Percentiles rank a stretch among this genome's conserved stretches.
Evolutionary conservation across 2,113 vertebrate species (phyloP).

Genomic region (Antennarius striatus): DNA sequence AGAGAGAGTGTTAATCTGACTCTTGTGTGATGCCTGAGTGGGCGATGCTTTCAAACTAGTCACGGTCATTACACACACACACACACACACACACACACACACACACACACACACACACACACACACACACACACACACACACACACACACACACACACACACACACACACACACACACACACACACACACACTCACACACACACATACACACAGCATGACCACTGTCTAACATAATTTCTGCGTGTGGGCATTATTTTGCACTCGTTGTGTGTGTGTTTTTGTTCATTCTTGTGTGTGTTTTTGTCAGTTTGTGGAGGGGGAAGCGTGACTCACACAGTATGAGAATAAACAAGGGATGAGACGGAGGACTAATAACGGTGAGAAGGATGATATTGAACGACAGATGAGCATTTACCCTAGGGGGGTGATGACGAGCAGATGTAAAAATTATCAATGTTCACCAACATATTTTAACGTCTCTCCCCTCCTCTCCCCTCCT

Average conservation of each 20-base stretch:
- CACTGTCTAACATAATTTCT: conserved; percentile 35
- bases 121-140: not conserved
- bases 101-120: conserved; percentile 17
- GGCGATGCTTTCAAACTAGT: conserved; percentile 62
- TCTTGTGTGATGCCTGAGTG: conserved; percentile 68
- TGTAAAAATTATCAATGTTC: conserved; percentile 35
- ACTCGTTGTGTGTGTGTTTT: conserved; percentile 1
- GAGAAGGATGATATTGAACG: conserved; percentile 69
- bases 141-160: conserved; percentile 7
- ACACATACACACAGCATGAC: conserved; percentile 16
- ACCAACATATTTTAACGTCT: conserved; percentile 1
- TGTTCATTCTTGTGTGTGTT: conserved; percentile 8
- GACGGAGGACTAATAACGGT: conserved; percentile 58
- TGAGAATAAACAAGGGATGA: conserved; percentile 53
- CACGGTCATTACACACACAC: conserved; percentile 50
- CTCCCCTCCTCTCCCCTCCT: conserved; percentile 3
- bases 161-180: conserved; percentile 17
- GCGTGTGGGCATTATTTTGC: conserved; percentile 29
- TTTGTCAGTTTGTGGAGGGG: conserved; percentile 33
- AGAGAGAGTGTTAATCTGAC: conserved; percentile 51
- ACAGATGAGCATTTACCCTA: conserved; percentile 61
- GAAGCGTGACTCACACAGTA: conserved; percentile 54
- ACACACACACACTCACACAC: not conserved
- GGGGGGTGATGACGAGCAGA: conserved; percentile 20
- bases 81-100: conserved; percentile 15